Percentiles rank a stretch among this genome's conserved stretches.
Evolutionary conservation across 2,113 vertebrate genomes (phyloP).

Genomic region (Grantiella picta): DNA sequence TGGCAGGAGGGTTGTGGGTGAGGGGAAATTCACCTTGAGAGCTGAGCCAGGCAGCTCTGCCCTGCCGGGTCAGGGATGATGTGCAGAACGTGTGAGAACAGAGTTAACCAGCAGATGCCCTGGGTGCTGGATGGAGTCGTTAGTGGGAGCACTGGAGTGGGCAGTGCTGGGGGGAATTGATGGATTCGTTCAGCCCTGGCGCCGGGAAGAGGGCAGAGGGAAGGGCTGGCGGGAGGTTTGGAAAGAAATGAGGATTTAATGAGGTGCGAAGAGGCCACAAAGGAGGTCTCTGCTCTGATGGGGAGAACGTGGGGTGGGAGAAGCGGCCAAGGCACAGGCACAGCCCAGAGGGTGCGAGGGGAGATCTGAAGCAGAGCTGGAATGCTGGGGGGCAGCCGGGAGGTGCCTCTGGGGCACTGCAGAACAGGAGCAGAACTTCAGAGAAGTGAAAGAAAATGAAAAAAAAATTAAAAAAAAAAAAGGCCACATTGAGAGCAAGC

Average conservation of each 20-base stretch:
- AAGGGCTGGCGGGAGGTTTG: neutral
- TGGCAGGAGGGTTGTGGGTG: neutral
- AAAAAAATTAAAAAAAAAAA: neutral
- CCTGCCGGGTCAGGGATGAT: no score
- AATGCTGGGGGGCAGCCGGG: neutral
- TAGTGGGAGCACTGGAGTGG: neutral
- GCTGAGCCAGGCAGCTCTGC: neutral
- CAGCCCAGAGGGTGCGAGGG: rapidly evolving
- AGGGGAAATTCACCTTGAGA: neutral
- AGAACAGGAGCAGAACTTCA: neutral
- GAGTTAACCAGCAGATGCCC: neutral
- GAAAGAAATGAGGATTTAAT: conserved; percentile 9
- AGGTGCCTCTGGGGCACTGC: neutral
- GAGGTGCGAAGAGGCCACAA: neutral
- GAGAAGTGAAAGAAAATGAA: neutral
- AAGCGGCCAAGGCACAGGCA: neutral
- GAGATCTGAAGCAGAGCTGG: neutral
- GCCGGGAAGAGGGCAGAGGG: neutral
- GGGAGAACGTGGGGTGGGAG: neutral
- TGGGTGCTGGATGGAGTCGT: neutral
- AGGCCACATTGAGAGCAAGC: neutral
- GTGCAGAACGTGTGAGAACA: neutral
- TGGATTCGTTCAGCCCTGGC: neutral
- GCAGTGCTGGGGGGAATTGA: neutral
- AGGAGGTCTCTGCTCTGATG: neutral